These are phyloP conservation scores for Pipistrellus pygmaeus DNA, from an alignment of 2,797 vertebrate genomes.

Conservation along the genomic window DNA sequence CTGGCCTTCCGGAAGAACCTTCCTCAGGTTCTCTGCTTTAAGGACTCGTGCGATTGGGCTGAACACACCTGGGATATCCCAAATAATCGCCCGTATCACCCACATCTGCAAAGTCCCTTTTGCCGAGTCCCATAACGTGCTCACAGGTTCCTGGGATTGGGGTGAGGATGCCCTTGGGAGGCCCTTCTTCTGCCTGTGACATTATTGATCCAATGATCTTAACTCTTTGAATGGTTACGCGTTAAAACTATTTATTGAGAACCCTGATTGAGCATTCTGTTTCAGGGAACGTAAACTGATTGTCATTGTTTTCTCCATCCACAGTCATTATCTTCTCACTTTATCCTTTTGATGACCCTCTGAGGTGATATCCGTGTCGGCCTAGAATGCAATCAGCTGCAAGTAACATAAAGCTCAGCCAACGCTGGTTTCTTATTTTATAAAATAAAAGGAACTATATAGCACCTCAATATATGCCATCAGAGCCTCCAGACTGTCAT, in stretches of 20 bases:
- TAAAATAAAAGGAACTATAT: constrained; percentile 23
- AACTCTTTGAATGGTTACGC: constrained; percentile 15
- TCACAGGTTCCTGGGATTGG: not conserved
- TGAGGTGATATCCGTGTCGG: not conserved
- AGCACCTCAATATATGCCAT: not conserved
- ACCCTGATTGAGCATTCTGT: not conserved
- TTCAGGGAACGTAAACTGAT: not conserved
- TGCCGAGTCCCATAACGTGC: not conserved
- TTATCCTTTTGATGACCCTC: not conserved
- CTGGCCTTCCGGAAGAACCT: not conserved
- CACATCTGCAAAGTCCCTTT: not conserved
- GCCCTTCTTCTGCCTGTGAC: not conserved
- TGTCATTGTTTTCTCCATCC: not conserved
- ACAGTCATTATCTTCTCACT: not conserved
- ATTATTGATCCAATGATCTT: constrained; percentile 30
- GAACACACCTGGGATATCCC: not conserved
- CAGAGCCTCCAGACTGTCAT: not conserved
- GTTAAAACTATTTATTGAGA: constrained; percentile 29
- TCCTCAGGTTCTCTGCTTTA: not conserved
- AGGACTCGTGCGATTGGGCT: not conserved
- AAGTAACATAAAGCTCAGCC: not conserved
- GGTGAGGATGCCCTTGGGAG: not conserved
- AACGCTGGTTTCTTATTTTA: not conserved
- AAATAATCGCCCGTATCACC: not conserved
- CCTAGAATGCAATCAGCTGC: constrained; percentile 48